Conservation (phyloP, 2,888 invertebrate genomes). For the Embidobia sp. region DNA sequence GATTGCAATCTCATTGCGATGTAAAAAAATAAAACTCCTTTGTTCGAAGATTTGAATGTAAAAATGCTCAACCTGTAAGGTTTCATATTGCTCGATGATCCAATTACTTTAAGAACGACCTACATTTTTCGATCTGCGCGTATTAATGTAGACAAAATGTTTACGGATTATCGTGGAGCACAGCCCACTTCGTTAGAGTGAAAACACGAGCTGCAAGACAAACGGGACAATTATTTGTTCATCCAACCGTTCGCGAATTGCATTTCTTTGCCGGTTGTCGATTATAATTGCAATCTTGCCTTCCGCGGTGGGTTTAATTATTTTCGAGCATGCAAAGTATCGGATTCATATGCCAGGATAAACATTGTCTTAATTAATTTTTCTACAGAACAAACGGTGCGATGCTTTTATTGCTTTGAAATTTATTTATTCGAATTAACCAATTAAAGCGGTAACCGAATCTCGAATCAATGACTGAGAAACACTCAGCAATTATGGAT, state of each 20-base stretch:
- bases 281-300: too few species aligned
- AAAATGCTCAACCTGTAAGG: slow-evolving; percentile 19
- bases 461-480: background rate
- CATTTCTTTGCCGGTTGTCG: too few species aligned
- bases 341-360: background rate
- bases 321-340: background rate
- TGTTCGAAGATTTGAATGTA: slow-evolving; percentile 12
- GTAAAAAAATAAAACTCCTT: background rate
- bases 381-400: background rate
- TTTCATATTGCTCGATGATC: slow-evolving; percentile 22
- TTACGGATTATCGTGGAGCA: background rate
- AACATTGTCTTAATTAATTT: background rate
- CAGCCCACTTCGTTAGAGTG: too few species aligned
- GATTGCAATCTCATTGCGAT: too few species aligned
- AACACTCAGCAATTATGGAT: background rate
- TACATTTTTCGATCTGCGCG: background rate
- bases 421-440: background rate
- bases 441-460: background rate
- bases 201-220: too few species aligned
- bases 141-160: slow-evolving; percentile 4
- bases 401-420: background rate
- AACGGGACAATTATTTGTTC: too few species aligned
- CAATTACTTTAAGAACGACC: slow-evolving; percentile 15
- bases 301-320: too few species aligned
- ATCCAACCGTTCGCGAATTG: too few species aligned